A percentile compares a stretch with the other conserved stretches of the same genome.
These are phyloP conservation scores for Subanguina moxae DNA, from an alignment of 1,140 invertebrate species.

Conservation along the genomic window DNA sequence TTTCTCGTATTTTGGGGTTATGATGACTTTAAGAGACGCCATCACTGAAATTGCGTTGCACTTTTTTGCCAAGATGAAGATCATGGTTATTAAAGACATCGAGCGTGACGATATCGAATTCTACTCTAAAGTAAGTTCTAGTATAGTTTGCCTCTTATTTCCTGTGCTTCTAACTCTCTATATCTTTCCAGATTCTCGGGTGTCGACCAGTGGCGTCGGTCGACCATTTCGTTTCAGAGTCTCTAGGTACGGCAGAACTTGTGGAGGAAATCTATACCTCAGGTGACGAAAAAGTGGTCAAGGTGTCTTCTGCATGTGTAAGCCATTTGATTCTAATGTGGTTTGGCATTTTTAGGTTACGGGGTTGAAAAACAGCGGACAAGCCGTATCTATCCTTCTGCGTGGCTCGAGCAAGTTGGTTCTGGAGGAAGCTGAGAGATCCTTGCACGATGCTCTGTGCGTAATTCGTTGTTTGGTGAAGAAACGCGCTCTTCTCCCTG, in stretches of 20 bases:
- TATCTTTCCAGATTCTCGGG: slow-evolving; percentile 71
- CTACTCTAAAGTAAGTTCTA: slow-evolving; percentile 72
- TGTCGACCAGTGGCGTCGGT: slow-evolving; percentile 95
- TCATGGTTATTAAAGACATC: slow-evolving; percentile 95
- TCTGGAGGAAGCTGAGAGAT: slow-evolving; percentile 79
- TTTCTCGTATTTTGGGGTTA: not conserved
- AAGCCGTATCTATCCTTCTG: slow-evolving; percentile 85
- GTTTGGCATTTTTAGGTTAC: slow-evolving; percentile 71
- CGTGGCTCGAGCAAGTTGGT: slow-evolving; percentile 96
- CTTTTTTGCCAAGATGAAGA: slow-evolving; percentile 97
- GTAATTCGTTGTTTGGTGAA: slow-evolving; percentile 94
- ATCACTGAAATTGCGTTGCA: slow-evolving; percentile 92
- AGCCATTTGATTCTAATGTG: slow-evolving; percentile 9
- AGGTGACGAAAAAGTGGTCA: slow-evolving; percentile 79
- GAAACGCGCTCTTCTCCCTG: slow-evolving; percentile 64
- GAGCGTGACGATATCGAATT: slow-evolving; percentile 97
- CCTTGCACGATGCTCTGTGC: slow-evolving; percentile 94
- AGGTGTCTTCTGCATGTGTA: slow-evolving; percentile 65
- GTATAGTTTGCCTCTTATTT: too few species aligned
- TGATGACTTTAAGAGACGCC: slow-evolving; percentile 71
- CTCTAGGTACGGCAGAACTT: slow-evolving; percentile 82
- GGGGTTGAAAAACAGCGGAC: slow-evolving; percentile 79
- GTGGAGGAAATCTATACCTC: slow-evolving; percentile 89
- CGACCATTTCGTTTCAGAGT: slow-evolving; percentile 90
- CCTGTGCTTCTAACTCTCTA: too few species aligned